Evolutionary conservation across 2,888 invertebrate species (phyloP).

Genomic region (Xestia sexstrigata): DNA sequence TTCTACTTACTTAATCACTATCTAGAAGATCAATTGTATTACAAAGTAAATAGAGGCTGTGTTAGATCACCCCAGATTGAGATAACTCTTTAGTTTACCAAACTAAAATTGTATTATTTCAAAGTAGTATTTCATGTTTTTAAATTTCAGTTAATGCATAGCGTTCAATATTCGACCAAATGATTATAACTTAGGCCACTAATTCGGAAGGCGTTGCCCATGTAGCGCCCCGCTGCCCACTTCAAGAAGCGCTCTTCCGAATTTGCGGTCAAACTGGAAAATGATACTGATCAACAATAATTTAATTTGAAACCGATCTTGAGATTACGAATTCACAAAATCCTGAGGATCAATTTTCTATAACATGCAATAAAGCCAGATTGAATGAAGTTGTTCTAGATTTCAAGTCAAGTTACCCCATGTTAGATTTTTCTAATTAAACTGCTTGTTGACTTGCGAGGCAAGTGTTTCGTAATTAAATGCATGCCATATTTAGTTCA

Average conservation of each 20-base stretch:
- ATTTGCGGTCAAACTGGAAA: background rate
- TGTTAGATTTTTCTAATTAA: constrained; percentile 27
- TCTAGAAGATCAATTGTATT: background rate
- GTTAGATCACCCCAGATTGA: background rate
- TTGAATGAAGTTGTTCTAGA: constrained; percentile 16
- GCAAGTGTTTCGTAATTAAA: constrained; percentile 4
- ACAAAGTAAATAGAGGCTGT: background rate
- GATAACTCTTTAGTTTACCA: background rate
- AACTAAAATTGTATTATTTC: background rate
- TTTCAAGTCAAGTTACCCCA: constrained; percentile 11
- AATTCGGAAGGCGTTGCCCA: background rate
- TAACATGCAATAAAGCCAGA: background rate
- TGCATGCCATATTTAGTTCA: background rate
- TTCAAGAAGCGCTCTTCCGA: background rate
- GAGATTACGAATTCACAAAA: background rate
- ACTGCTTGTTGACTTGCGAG: background rate
- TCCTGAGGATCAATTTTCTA: background rate
- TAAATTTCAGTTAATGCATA: background rate
- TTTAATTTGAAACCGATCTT: background rate
- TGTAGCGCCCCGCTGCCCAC: background rate
- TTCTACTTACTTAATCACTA: background rate
- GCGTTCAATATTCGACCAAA: background rate
- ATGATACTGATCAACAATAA: background rate
- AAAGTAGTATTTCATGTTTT: background rate
- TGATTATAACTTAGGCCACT: background rate